phyloP scores from a whole-genome alignment of 2,888 invertebrate genomes.

The Troides oblongomaculatus region DNA sequence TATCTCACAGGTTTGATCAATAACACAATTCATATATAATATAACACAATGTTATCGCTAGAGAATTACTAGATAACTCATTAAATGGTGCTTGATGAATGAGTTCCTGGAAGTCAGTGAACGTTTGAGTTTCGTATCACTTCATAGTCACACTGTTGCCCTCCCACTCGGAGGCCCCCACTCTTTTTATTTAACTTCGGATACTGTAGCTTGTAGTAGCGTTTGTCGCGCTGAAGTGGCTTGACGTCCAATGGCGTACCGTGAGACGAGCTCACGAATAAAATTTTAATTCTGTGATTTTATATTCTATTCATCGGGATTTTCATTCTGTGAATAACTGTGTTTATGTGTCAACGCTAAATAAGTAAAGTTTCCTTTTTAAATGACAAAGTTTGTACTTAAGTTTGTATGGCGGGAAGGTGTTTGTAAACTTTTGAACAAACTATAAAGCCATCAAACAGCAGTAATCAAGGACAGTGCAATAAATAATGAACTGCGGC shows the following conservation, averaged over 20 bases:
- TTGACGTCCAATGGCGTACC: neutral
- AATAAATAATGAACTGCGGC: neutral
- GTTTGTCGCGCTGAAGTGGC: neutral
- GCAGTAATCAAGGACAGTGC: neutral
- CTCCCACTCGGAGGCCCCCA: slow-evolving; percentile 40
- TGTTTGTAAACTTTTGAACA: neutral
- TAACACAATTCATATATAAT: slow-evolving; percentile 36
- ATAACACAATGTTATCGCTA: slow-evolving; percentile 38
- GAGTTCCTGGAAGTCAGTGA: slow-evolving; percentile 68
- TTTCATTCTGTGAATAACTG: neutral
- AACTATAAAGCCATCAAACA: neutral
- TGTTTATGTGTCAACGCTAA: no score
- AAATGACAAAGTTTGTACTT: neutral
- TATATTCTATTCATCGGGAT: neutral
- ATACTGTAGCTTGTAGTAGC: neutral
- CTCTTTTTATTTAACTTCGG: slow-evolving; percentile 1
- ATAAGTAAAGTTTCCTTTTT: neutral
- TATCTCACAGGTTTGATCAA: neutral
- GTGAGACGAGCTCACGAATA: neutral
- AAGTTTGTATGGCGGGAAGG: neutral
- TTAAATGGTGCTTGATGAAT: slow-evolving; percentile 59
- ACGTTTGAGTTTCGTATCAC: slow-evolving; percentile 54
- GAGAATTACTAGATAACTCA: slow-evolving; percentile 51
- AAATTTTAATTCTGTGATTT: neutral
- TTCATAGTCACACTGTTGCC: slow-evolving; percentile 38